Conservation (phyloP, 2,113 vertebrate genomes). For the Gymnogyps californianus region DNA sequence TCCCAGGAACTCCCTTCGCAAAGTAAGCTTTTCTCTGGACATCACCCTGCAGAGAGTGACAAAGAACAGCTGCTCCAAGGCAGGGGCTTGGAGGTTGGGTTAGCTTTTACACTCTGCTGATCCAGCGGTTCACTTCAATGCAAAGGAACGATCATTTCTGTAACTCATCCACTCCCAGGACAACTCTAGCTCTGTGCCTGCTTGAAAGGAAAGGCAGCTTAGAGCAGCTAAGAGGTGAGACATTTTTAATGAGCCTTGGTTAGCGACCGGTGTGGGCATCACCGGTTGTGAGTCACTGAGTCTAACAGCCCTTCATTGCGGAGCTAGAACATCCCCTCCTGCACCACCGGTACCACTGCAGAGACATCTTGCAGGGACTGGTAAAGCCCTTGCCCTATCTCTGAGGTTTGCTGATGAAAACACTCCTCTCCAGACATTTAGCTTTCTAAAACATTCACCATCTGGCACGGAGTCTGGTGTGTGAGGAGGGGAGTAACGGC, state of each 20-base stretch:
- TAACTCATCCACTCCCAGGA: background rate
- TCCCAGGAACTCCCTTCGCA: background rate
- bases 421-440: background rate
- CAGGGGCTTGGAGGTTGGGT: background rate
- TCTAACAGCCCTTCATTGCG: background rate
- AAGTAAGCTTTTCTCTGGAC: background rate
- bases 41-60: background rate
- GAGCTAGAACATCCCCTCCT: background rate
- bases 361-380: background rate
- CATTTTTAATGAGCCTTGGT: background rate
- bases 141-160: background rate
- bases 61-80: slow-evolving; percentile 21
- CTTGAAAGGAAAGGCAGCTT: background rate
- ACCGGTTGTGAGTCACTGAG: background rate
- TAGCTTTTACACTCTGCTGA: background rate
- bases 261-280: background rate
- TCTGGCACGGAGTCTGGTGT: background rate
- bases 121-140: background rate
- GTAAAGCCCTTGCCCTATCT: background rate
- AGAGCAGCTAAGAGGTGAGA: background rate
- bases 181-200: background rate
- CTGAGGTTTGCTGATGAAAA: background rate
- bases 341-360: background rate
- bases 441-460: background rate
- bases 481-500: background rate